These are phyloP conservation scores for Zaprionus vittiger DNA, from an alignment of 1,140 invertebrate species.

Conservation along the genomic window DNA sequence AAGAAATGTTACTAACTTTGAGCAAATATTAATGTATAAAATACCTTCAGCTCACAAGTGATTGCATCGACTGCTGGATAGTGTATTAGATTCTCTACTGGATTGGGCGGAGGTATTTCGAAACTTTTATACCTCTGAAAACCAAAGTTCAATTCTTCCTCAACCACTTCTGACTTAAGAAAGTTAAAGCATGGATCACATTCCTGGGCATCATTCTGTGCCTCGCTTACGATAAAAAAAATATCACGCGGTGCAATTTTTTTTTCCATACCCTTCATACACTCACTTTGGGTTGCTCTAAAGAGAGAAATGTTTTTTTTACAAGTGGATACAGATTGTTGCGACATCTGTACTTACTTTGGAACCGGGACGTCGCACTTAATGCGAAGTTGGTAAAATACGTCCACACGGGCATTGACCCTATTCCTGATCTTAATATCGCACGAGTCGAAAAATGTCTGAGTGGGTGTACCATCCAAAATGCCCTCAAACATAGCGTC, in stretches of 20 bases:
- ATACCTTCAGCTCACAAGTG: slow-evolving; percentile 57
- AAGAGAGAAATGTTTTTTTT: background rate
- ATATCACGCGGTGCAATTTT: slow-evolving; percentile 60
- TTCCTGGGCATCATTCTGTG: slow-evolving; percentile 36
- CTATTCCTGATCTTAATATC: background rate
- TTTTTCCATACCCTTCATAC: slow-evolving; percentile 31
- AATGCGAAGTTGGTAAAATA: background rate
- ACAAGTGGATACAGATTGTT: background rate
- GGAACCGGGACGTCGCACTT: background rate
- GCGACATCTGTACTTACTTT: background rate
- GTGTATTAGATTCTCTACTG: slow-evolving; percentile 31
- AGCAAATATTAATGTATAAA: background rate
- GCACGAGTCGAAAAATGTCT: background rate
- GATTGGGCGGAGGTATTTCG: slow-evolving; percentile 10
- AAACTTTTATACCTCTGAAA: slow-evolving; percentile 45
- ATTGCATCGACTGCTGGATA: slow-evolving; percentile 38
- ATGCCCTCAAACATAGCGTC: background rate
- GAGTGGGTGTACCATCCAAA: background rate
- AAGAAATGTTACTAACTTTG: no score
- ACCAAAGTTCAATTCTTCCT: slow-evolving; percentile 42
- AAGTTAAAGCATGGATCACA: slow-evolving; percentile 44
- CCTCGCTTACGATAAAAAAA: slow-evolving; percentile 54
- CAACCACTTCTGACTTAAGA: slow-evolving; percentile 28
- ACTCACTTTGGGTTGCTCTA: background rate
- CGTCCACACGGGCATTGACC: background rate